phyloP scores from a whole-genome alignment of 2,797 vertebrate species.

The Gallinago solitaria region DNA sequence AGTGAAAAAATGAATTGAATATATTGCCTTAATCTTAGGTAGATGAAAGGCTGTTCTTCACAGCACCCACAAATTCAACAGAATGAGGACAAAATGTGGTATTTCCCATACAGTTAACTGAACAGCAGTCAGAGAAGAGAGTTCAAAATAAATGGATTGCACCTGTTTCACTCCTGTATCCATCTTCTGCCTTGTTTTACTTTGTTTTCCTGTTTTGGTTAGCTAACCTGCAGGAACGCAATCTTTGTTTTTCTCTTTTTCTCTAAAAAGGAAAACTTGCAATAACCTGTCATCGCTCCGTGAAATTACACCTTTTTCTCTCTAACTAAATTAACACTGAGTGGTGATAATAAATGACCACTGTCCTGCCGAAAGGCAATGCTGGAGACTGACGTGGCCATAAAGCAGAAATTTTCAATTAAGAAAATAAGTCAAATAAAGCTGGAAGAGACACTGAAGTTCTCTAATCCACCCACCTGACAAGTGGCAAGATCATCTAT shows the following conservation, averaged over 20 bases:
- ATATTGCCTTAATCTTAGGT: neutral
- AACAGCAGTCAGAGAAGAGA: neutral
- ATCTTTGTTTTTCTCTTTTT: neutral
- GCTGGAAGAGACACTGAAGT: fast-evolving
- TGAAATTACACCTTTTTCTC: neutral
- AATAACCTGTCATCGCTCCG: neutral
- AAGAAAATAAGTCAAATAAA: neutral
- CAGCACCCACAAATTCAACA: neutral
- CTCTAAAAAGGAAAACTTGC: neutral
- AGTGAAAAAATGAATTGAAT: neutral
- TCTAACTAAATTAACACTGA: neutral
- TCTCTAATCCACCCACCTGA: neutral
- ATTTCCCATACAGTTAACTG: neutral
- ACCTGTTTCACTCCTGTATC: neutral
- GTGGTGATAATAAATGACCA: fast-evolving
- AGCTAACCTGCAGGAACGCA: neutral
- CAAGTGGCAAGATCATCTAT: neutral
- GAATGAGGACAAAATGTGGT: neutral
- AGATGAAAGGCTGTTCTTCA: neutral
- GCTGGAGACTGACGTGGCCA: neutral
- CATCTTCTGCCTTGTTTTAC: neutral
- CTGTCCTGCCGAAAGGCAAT: neutral
- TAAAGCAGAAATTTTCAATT: neutral
- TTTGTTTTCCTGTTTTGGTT: neutral
- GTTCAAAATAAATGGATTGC: neutral